Percentiles rank a stretch among this genome's conserved stretches.
phyloP scores from a whole-genome alignment of 2,113 vertebrate genomes.

The Chaetodon trifascialis region DNA sequence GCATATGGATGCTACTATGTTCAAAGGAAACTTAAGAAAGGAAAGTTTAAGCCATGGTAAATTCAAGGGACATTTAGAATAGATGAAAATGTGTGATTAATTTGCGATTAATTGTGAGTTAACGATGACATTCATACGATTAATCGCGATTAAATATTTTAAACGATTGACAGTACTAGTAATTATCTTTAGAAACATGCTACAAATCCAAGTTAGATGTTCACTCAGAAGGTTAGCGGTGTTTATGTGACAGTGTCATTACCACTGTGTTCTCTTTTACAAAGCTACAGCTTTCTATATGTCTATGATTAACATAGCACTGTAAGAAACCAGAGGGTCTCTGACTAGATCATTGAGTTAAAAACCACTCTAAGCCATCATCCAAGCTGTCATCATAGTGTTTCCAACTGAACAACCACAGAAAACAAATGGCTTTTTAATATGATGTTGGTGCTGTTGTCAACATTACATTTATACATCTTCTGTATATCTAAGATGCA shows the following conservation, averaged over 20 bases:
- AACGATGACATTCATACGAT: no score
- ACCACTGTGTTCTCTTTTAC: background rate
- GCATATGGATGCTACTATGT: no score
- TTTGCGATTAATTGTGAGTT: no score
- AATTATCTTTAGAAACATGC: background rate
- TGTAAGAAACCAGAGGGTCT: constrained; percentile 14
- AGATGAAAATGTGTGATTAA: no score
- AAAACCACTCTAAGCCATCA: constrained; percentile 60
- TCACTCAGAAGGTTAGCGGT: background rate
- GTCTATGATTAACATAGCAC: constrained; percentile 9
- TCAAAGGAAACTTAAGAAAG: no score
- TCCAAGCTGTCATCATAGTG: constrained; percentile 48
- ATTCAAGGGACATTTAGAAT: no score
- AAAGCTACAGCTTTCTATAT: background rate
- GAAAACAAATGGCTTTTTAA: constrained; percentile 72
- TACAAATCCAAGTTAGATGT: background rate
- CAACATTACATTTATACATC: constrained; percentile 45
- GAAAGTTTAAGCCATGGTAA: no score
- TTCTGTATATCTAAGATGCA: constrained; percentile 39
- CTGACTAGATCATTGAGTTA: constrained; percentile 54
- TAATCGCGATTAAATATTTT: no score
- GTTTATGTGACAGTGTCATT: background rate
- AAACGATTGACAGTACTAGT: no score
- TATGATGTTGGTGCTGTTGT: constrained; percentile 58
- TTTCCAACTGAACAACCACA: constrained; percentile 54